Conservation (phyloP, 2,888 invertebrate species). For the Blomia tropicalis region DNA sequence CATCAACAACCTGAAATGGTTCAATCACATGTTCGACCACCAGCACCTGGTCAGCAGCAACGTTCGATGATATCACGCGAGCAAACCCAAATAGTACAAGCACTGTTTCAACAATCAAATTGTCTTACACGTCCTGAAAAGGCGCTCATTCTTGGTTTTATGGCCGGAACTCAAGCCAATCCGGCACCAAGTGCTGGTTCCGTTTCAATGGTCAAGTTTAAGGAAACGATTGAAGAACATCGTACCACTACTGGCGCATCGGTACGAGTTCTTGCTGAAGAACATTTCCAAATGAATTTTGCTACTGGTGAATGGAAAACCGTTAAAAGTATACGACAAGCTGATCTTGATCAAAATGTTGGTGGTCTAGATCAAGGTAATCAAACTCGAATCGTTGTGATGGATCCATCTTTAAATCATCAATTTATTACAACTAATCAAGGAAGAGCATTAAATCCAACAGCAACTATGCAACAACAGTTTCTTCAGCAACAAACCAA, state of each 20-base stretch:
- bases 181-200: constrained; percentile 93
- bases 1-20: constrained; percentile 23
- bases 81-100: constrained; percentile 89
- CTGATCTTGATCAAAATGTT: not conserved
- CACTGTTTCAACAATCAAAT: constrained; percentile 91
- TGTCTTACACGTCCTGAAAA: constrained; percentile 90
- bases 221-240: constrained; percentile 75
- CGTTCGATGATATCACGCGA: constrained; percentile 50
- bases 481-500: not conserved
- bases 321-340: constrained; percentile 62
- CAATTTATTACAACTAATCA: not conserved
- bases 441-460: not conserved
- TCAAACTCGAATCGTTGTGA: constrained; percentile 29
- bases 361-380: constrained; percentile 25
- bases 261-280: constrained; percentile 64
- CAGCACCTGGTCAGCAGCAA: constrained; percentile 24
- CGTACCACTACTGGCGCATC: constrained; percentile 66
- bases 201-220: constrained; percentile 84
- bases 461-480: not conserved
- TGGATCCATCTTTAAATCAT: not conserved
- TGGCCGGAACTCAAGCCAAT: constrained; percentile 95
- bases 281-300: constrained; percentile 97
- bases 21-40: constrained; percentile 21
- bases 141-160: constrained; percentile 88
- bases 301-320: constrained; percentile 92